Percentiles rank a stretch among this genome's conserved stretches.
Conservation (phyloP, 2,888 invertebrate genomes). For the Crossocerus cetratus region DNA sequence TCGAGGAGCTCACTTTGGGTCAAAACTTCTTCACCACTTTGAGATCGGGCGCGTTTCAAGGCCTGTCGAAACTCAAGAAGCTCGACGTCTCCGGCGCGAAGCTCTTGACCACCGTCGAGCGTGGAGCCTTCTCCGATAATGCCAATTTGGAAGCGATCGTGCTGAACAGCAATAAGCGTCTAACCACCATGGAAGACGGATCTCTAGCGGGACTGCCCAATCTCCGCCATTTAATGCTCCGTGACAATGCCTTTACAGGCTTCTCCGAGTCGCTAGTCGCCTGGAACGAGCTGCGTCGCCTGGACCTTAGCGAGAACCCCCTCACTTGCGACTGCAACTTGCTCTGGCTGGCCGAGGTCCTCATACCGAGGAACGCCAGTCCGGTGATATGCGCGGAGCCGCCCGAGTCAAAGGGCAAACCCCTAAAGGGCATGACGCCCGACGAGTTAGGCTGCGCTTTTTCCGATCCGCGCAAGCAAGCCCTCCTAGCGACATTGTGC, state of each 20-base stretch:
- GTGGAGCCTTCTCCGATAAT: constrained; percentile 88
- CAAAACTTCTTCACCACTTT: constrained; percentile 88
- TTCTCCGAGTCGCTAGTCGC: constrained; percentile 89
- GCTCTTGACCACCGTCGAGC: constrained; percentile 84
- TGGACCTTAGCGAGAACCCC: constrained; percentile 91
- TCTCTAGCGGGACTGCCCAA: constrained; percentile 88
- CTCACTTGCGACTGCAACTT: constrained; percentile 89
- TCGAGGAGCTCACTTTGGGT: constrained; percentile 89
- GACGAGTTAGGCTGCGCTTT: constrained; percentile 90
- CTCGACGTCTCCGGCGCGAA: constrained; percentile 89
- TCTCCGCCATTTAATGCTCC: constrained; percentile 85
- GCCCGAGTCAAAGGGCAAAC: constrained; percentile 84
- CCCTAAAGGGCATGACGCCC: constrained; percentile 81
- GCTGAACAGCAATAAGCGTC: constrained; percentile 87
- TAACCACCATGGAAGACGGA: constrained; percentile 86
- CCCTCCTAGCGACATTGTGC: constrained; percentile 87
- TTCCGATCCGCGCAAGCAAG: constrained; percentile 87
- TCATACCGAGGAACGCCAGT: constrained; percentile 83
- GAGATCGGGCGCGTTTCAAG: constrained; percentile 86
- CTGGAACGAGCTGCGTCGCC: constrained; percentile 86
- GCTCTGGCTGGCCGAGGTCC: constrained; percentile 87
- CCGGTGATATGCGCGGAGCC: constrained; percentile 87
- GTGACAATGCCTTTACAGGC: constrained; percentile 87
- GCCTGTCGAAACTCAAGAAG: constrained; percentile 86
- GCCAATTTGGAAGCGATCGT: constrained; percentile 88